These are phyloP conservation scores for Molanna angustata DNA, from an alignment of 2,888 invertebrate genomes.

Conservation along the genomic window DNA sequence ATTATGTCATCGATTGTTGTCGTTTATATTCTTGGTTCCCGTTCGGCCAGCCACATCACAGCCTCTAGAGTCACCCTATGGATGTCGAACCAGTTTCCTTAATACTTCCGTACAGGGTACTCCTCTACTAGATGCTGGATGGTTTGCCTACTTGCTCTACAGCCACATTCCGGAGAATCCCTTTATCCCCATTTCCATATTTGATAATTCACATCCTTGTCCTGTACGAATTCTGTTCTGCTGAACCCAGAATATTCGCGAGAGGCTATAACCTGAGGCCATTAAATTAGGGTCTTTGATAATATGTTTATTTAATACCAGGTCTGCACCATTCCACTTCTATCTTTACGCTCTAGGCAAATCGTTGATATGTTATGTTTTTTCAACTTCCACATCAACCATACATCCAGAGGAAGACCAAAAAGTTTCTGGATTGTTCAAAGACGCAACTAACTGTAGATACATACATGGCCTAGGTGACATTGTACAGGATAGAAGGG, in stretches of 20 bases:
- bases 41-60: not conserved
- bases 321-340: too few species aligned
- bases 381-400: too few species aligned
- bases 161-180: not conserved
- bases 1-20: too few species aligned
- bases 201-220: not conserved
- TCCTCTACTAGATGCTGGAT: not conserved
- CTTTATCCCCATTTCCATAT: not conserved
- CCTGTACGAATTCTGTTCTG: not conserved
- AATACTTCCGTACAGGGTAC: not conserved
- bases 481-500: too few species aligned
- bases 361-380: too few species aligned
- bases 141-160: not conserved
- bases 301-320: too few species aligned
- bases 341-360: not conserved
- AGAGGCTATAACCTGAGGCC: not conserved
- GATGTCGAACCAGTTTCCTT: not conserved
- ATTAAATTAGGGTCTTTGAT: too few species aligned
- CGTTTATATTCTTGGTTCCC: too few species aligned
- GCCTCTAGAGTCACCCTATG: not conserved
- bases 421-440: too few species aligned
- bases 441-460: too few species aligned
- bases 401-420: too few species aligned
- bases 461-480: too few species aligned
- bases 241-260: not conserved